Evolutionary conservation across 2,797 vertebrate species (phyloP).

Genomic region (Sparidentex hasta): DNA sequence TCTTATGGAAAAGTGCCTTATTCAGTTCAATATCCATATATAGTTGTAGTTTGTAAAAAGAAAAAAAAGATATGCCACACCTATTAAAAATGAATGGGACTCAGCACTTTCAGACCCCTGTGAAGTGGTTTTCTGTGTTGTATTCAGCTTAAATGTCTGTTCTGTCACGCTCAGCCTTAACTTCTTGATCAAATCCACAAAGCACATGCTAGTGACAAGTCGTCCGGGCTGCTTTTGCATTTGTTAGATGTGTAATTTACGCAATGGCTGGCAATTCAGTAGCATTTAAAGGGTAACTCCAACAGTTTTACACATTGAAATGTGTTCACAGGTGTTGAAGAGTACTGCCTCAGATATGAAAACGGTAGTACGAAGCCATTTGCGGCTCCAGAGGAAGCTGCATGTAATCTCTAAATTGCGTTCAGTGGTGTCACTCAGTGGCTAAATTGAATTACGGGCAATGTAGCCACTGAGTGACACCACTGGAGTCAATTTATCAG

Average conservation of each 20-base stretch:
- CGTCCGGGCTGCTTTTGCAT: conserved; percentile 19
- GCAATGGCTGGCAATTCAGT: neutral
- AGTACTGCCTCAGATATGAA: no score
- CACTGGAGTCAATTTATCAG: no score
- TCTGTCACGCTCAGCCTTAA: conserved; percentile 69
- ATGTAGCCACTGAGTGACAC: no score
- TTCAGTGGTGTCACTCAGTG: no score
- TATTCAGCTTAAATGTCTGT: conserved; percentile 57
- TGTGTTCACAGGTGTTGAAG: no score
- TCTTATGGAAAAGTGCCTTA: conserved; percentile 86
- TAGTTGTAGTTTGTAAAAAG: conserved; percentile 58
- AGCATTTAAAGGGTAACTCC: neutral
- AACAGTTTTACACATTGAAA: no score
- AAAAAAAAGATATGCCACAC: conserved; percentile 44
- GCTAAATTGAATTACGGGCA: no score
- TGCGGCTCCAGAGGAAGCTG: no score
- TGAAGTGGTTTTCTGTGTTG: conserved; percentile 58
- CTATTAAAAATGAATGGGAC: conserved; percentile 52
- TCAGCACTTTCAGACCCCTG: conserved; percentile 71
- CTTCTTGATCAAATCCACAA: conserved; percentile 47
- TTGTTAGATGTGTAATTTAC: neutral
- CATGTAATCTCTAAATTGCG: no score
- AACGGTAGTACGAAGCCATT: no score
- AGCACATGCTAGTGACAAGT: conserved; percentile 34
- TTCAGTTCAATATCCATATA: conserved; percentile 72